A percentile compares a stretch with the other conserved stretches of the same genome.
Evolutionary conservation across 2,797 vertebrate genomes (phyloP).

Genomic region (Peromyscus aztecus): DNA sequence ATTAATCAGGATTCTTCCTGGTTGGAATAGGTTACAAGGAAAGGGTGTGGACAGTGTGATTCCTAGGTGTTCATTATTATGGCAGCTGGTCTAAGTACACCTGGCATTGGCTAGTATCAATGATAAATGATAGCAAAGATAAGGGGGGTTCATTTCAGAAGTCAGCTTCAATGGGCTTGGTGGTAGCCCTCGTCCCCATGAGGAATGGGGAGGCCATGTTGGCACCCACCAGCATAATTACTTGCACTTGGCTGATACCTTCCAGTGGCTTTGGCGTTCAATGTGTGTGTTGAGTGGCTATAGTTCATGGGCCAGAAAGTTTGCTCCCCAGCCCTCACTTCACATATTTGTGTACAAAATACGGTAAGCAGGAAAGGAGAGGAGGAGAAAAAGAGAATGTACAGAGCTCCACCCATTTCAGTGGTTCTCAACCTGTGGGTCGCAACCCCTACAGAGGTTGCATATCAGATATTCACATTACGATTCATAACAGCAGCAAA

Average conservation of each 20-base stretch:
- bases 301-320: neutral
- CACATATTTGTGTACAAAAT: neutral
- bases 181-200: too few relatives aligned
- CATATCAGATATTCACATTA: neutral
- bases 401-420: neutral
- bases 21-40: neutral
- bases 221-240: neutral
- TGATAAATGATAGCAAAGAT: neutral
- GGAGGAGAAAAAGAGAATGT: neutral
- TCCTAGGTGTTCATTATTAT: neutral
- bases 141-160: neutral
- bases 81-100: neutral
- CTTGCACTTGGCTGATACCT: neutral
- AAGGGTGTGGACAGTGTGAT: fast-evolving
- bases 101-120: neutral
- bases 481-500: neutral
- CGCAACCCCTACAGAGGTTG: neutral
- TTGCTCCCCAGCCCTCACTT: neutral
- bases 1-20: neutral
- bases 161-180: neutral
- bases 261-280: neutral
- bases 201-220: neutral
- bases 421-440: neutral
- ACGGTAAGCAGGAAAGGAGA: neutral
- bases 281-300: neutral